Evolutionary conservation across 2,113 vertebrate genomes (phyloP).

Genomic region (Mobula hypostoma): DNA sequence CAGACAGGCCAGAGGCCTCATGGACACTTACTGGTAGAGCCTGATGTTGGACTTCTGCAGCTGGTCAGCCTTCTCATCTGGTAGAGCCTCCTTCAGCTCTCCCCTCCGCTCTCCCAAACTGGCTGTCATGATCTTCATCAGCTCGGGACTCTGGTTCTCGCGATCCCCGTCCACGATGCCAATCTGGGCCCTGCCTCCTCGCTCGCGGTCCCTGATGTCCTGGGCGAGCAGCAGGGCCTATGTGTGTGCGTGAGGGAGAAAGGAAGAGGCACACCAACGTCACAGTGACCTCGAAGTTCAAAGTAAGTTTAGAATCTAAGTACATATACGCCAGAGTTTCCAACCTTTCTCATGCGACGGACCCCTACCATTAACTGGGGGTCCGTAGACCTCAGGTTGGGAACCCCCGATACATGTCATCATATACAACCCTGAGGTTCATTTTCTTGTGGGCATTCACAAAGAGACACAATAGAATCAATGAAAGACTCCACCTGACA

Average conservation of each 20-base stretch:
- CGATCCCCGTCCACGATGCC: slow-evolving; percentile 67
- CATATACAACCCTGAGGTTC: too few relatives aligned
- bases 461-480: too few relatives aligned
- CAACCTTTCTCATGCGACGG: too few relatives aligned
- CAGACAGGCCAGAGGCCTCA: neutral
- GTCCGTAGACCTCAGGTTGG: too few relatives aligned
- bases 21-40: slow-evolving; percentile 69
- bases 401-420: too few relatives aligned
- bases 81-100: slow-evolving; percentile 53
- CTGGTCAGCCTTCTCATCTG: slow-evolving; percentile 55
- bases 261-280: neutral
- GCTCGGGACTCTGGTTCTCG: slow-evolving; percentile 60
- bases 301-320: too few relatives aligned
- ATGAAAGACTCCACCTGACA: too few relatives aligned
- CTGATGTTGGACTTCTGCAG: slow-evolving; percentile 57
- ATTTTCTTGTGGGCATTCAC: too few relatives aligned
- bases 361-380: too few relatives aligned
- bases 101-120: slow-evolving; percentile 63
- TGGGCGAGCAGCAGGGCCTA: slow-evolving; percentile 73
- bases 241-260: neutral
- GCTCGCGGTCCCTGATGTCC: slow-evolving; percentile 76
- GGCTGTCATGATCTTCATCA: slow-evolving; percentile 71
- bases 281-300: neutral
- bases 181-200: slow-evolving; percentile 73
- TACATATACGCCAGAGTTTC: too few relatives aligned